Evolutionary conservation across 2,113 vertebrate genomes (phyloP).

Genomic region (Philantomba maxwellii): DNA sequence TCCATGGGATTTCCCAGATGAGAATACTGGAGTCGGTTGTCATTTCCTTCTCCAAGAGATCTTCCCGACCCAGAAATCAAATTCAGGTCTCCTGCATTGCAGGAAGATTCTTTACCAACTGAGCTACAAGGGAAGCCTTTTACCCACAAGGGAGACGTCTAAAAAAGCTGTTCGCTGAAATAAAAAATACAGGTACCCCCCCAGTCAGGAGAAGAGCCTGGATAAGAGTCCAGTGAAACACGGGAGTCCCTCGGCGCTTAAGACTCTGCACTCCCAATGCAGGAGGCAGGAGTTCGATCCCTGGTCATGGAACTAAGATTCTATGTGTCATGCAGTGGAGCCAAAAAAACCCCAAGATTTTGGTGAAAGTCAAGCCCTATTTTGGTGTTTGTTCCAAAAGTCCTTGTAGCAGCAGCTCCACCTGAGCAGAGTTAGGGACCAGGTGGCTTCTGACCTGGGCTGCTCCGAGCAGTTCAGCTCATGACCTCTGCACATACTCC

Average conservation of each 20-base stretch:
- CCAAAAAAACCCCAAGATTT: neutral
- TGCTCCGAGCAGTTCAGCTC: neutral
- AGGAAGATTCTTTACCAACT: neutral
- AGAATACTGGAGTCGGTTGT: neutral
- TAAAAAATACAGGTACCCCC: neutral
- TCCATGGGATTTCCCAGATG: neutral
- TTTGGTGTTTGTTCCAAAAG: conserved; percentile 2
- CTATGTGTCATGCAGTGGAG: neutral
- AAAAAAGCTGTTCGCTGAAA: neutral
- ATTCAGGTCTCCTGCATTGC: neutral
- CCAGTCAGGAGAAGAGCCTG: neutral
- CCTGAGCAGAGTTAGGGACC: neutral
- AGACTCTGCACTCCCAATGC: neutral
- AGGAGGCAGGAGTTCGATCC: accelerated
- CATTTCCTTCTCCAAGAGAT: neutral
- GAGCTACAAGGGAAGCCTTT: neutral
- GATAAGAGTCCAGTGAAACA: neutral
- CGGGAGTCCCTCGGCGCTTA: accelerated
- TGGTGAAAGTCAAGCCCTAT: neutral
- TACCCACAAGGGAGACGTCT: neutral
- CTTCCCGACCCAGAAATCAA: neutral
- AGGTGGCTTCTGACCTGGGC: neutral
- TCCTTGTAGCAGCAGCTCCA: neutral
- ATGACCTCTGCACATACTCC: neutral
- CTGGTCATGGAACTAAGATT: neutral